phyloP scores from a whole-genome alignment of 2,113 vertebrate genomes.

The Esox niger region DNA sequence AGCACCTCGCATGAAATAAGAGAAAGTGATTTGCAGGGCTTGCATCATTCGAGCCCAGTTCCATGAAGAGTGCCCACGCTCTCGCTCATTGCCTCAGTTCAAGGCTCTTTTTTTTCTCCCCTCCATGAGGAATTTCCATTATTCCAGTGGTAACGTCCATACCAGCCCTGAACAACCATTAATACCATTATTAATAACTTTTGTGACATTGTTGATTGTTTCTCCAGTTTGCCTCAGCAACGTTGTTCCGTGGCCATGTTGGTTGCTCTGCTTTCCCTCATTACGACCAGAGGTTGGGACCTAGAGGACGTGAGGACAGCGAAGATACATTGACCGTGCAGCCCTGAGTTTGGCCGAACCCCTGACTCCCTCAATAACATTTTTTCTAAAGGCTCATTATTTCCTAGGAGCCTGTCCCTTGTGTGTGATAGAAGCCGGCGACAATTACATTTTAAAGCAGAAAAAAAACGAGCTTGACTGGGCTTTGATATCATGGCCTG shows the following conservation, averaged over 20 bases:
- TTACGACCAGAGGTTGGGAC: too few relatives aligned
- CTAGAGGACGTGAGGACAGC: too few relatives aligned
- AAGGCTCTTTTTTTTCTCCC: constrained; percentile 17
- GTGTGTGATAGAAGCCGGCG: constrained; percentile 20
- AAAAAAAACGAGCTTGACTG: neutral
- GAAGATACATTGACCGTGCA: too few relatives aligned
- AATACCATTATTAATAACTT: constrained; percentile 49
- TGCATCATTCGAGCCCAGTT: neutral
- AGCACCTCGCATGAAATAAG: too few relatives aligned
- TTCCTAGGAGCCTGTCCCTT: too few relatives aligned
- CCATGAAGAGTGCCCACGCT: neutral
- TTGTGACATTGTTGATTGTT: constrained; percentile 43
- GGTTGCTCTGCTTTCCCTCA: neutral
- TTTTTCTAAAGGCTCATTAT: too few relatives aligned
- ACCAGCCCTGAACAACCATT: constrained; percentile 39
- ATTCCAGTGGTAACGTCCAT: constrained; percentile 35
- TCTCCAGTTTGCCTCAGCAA: constrained; percentile 40
- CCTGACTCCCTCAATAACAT: too few relatives aligned
- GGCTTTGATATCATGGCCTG: constrained; percentile 37
- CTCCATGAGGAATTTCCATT: constrained; percentile 45
- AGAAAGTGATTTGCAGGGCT: too few relatives aligned
- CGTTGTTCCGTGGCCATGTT: constrained; percentile 31
- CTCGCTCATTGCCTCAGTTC: too few relatives aligned
- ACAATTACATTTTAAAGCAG: constrained; percentile 1
- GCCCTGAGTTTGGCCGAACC: too few relatives aligned